Conservation (phyloP, 2,113 vertebrate species). For the Tachycineta bicolor region DNA sequence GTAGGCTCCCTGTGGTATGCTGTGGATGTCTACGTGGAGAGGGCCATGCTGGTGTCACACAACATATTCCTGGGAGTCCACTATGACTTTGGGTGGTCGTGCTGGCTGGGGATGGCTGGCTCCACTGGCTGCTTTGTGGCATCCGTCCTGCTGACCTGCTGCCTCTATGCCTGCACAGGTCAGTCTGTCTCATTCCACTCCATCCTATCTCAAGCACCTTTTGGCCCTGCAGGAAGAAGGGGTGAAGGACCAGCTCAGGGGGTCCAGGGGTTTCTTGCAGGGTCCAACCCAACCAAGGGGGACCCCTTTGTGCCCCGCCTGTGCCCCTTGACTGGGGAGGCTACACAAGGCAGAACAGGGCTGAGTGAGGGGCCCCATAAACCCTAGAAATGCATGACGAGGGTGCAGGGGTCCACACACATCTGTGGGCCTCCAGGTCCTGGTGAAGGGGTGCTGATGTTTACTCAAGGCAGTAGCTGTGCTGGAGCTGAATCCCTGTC, state of each 20-base stretch:
- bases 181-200: neutral
- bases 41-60: conserved; percentile 50
- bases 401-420: neutral
- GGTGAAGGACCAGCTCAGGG: neutral
- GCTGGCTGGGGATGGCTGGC: conserved; percentile 77
- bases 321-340: neutral
- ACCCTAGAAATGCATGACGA: accelerated
- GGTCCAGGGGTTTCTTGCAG: neutral
- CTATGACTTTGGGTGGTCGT: conserved; percentile 78
- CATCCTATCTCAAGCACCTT: neutral
- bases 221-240: neutral
- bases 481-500: neutral
- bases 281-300: neutral
- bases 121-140: conserved; percentile 55
- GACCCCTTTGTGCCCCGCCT: neutral
- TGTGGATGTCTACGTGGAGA: conserved; percentile 70
- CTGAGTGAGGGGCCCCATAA: neutral
- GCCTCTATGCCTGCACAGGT: conserved; percentile 60
- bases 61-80: conserved; percentile 72
- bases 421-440: neutral
- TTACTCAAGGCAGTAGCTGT: neutral
- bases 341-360: neutral
- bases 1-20: conserved; percentile 76
- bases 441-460: neutral
- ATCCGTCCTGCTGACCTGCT: conserved; percentile 66